Conservation (phyloP, 2,888 invertebrate genomes). For the Drosophila monieri region DNA sequence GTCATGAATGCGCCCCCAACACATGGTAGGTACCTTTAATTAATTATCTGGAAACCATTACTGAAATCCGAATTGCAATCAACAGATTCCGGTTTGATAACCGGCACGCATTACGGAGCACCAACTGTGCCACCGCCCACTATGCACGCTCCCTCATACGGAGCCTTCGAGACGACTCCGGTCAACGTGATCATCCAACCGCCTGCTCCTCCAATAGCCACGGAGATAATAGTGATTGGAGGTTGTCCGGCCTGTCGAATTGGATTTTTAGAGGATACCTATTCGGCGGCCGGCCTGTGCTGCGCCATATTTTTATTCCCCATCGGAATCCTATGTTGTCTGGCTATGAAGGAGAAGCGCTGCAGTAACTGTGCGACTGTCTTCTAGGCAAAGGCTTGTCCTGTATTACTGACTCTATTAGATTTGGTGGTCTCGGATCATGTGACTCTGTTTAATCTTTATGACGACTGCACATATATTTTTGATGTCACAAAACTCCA, state of each 20-base stretch:
- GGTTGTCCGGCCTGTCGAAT: constrained; percentile 95
- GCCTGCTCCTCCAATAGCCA: constrained; percentile 86
- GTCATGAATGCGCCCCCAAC: constrained; percentile 59
- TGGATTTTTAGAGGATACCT: constrained; percentile 94
- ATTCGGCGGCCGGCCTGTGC: constrained; percentile 91
- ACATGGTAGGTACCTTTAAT: constrained; percentile 41
- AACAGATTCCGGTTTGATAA: constrained; percentile 56
- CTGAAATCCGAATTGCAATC: neutral
- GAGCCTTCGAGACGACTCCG: constrained; percentile 85
- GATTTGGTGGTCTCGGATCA: neutral
- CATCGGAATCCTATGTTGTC: constrained; percentile 93
- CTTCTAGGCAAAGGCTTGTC: constrained; percentile 84
- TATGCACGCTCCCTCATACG: constrained; percentile 84
- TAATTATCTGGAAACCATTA: neutral
- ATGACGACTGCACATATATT: constrained; percentile 15
- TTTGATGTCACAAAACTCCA: constrained; percentile 30
- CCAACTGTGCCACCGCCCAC: constrained; percentile 61
- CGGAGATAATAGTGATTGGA: constrained; percentile 92
- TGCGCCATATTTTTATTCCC: constrained; percentile 89
- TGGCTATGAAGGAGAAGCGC: constrained; percentile 91
- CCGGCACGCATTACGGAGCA: constrained; percentile 63
- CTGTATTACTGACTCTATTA: neutral
- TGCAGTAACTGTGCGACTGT: constrained; percentile 95
- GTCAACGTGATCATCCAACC: constrained; percentile 86
- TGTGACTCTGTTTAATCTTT: constrained; percentile 25